Evolutionary conservation across 2,888 invertebrate species (phyloP).

Genomic region (Drosophila monieri): DNA sequence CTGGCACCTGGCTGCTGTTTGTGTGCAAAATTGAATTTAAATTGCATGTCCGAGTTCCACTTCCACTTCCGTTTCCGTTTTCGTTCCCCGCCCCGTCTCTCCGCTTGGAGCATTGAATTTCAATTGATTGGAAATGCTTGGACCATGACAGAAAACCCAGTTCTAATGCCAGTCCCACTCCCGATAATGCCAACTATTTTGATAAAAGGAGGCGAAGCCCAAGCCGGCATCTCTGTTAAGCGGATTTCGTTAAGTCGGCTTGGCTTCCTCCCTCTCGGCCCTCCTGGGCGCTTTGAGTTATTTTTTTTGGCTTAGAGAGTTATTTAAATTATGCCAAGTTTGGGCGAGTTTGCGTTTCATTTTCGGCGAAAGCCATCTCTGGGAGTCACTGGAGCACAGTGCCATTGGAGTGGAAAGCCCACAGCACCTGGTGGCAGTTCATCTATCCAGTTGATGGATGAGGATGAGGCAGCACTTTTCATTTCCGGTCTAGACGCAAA

Average conservation of each 20-base stretch:
- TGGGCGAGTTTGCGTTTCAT: conserved; percentile 21
- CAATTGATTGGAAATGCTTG: conserved; percentile 58
- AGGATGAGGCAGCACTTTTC: conserved; percentile 7
- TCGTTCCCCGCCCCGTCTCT: conserved; percentile 1
- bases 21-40: conserved; percentile 67
- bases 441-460: not conserved
- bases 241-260: conserved; percentile 30
- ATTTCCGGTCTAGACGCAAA: conserved; percentile 46
- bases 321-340: conserved; percentile 61
- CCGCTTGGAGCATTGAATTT: conserved; percentile 47
- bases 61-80: conserved; percentile 55
- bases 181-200: conserved; percentile 52
- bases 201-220: conserved; percentile 16
- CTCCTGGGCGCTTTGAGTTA: not conserved
- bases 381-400: not conserved
- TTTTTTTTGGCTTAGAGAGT: conserved; percentile 22
- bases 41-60: conserved; percentile 54
- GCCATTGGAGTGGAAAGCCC: not conserved
- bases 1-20: conserved; percentile 36
- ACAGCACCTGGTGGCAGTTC: conserved; percentile 18
- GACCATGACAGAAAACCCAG: conserved; percentile 31
- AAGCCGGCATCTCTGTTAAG: conserved; percentile 25
- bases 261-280: not conserved
- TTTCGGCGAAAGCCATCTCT: conserved; percentile 2
- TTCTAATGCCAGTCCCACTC: conserved; percentile 17